phyloP scores from a whole-genome alignment of 2,113 vertebrate genomes.

The Riparia riparia region DNA sequence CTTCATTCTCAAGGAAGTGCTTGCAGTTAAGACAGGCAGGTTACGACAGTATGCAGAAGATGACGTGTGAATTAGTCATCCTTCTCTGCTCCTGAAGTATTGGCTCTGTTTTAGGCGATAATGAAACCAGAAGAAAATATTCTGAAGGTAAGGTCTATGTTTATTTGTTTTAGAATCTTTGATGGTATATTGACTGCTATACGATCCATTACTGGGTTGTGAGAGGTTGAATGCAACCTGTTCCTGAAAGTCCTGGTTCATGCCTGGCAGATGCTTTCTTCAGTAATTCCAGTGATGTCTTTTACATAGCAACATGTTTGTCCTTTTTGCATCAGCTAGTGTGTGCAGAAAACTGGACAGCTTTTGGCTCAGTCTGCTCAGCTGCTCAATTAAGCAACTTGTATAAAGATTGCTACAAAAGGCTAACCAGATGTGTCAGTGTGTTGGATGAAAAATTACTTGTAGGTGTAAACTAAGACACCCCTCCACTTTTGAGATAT shows the following conservation, averaged over 20 bases:
- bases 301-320: background rate
- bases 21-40: slow-evolving; percentile 17
- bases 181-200: background rate
- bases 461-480: background rate
- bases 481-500: background rate
- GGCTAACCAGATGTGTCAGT: background rate
- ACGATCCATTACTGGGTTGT: background rate
- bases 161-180: slow-evolving; percentile 53
- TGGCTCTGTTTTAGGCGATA: background rate
- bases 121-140: slow-evolving; percentile 17
- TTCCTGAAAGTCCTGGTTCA: slow-evolving; percentile 39
- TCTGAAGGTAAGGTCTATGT: background rate
- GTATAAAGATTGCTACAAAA: background rate
- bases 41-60: slow-evolving; percentile 28
- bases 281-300: background rate
- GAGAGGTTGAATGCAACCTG: slow-evolving; percentile 11
- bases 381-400: background rate
- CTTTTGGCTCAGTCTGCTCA: background rate
- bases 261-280: slow-evolving; percentile 15
- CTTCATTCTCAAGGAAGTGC: slow-evolving; percentile 1
- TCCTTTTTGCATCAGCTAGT: background rate
- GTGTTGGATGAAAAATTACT: background rate
- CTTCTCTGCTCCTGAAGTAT: background rate
- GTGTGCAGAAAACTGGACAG: background rate
- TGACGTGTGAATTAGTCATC: background rate